phyloP scores from a whole-genome alignment of 1,140 invertebrate genomes.

The Paraescarpia echinospica region DNA sequence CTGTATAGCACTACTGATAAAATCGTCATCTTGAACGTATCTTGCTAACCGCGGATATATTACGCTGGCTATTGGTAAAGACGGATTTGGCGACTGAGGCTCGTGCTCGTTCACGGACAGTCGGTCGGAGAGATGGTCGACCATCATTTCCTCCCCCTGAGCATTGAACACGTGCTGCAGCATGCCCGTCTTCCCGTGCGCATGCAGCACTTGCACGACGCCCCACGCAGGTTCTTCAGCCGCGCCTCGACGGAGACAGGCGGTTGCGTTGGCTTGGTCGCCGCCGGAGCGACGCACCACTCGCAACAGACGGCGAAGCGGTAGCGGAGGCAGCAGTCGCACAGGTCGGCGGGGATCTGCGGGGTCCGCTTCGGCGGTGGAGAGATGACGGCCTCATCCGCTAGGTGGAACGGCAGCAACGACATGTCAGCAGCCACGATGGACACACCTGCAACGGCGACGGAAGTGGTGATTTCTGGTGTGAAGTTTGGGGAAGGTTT shows the following conservation, averaged over 20 bases:
- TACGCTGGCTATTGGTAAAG: neutral
- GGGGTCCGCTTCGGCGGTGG: neutral
- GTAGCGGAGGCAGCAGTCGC: neutral
- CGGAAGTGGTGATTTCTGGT: neutral
- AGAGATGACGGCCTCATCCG: neutral
- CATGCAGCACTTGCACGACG: neutral
- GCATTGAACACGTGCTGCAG: neutral
- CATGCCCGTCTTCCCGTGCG: neutral
- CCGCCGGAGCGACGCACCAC: neutral
- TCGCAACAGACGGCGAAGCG: neutral
- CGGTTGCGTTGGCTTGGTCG: neutral
- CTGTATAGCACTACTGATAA: neutral
- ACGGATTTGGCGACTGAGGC: neutral
- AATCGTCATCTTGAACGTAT: neutral
- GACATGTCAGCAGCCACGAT: neutral
- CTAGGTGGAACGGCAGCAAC: neutral
- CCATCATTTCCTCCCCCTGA: neutral
- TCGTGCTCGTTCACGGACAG: neutral
- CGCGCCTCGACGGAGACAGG: neutral
- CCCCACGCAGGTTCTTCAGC: neutral
- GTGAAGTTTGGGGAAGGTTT: too few species aligned
- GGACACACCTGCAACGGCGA: neutral
- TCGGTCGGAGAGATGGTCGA: neutral
- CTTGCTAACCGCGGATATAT: neutral
- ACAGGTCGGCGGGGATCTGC: neutral